A percentile compares a stretch with the other conserved stretches of the same genome.
These are phyloP conservation scores for Muntiacus muntjak DNA, from an alignment of 2,113 vertebrate genomes.

Conservation along the genomic window DNA sequence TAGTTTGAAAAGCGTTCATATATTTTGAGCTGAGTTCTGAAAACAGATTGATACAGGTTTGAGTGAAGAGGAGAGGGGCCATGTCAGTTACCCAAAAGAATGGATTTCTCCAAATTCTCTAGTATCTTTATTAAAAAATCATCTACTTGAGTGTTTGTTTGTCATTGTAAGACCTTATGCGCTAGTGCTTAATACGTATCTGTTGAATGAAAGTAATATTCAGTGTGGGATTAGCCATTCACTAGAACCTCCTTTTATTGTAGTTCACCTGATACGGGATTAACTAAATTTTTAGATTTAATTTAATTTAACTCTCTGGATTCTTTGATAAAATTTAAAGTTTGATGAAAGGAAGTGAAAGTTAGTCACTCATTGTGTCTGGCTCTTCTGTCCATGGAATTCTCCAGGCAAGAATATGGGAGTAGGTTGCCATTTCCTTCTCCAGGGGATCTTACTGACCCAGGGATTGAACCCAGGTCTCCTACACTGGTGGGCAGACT, in stretches of 20 bases:
- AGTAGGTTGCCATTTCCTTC: neutral
- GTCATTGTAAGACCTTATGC: neutral
- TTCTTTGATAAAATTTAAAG: neutral
- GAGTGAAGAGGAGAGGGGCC: accelerated
- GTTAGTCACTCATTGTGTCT: neutral
- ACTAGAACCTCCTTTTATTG: neutral
- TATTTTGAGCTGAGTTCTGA: neutral
- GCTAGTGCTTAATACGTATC: neutral
- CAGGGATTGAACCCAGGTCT: neutral
- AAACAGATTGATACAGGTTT: neutral
- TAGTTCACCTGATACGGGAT: neutral
- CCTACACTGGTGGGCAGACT: neutral
- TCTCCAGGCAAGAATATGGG: neutral
- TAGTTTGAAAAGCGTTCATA: neutral
- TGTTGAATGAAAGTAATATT: neutral
- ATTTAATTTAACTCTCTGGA: neutral
- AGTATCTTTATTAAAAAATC: neutral
- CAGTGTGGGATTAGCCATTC: neutral
- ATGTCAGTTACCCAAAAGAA: neutral
- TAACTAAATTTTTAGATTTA: neutral
- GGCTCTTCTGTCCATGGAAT: neutral
- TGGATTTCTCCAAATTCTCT: neutral
- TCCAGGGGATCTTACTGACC: neutral
- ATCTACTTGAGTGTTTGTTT: neutral
- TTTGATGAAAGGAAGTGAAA: neutral